Base-by-base conservation (phyloP, 1,140 invertebrate species). In the Laodelphax striatellus region DNA sequence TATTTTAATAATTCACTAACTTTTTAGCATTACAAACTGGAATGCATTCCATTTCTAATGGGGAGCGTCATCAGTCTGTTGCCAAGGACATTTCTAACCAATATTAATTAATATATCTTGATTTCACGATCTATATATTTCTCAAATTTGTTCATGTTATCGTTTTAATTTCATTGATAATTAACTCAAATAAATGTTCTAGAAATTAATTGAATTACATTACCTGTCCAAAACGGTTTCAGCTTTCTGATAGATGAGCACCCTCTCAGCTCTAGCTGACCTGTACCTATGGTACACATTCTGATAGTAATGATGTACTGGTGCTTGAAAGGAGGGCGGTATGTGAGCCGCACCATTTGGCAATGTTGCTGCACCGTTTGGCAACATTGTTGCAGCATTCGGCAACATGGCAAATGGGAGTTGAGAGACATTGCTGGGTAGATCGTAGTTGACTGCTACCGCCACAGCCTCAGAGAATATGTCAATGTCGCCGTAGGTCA, bases 401-500 rank as follows among this genome's bases (percentile, higher is more conserved):
- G 34, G 34, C 34, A 38, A 38, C 34, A 11, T 38, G 34, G 34
- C 34, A 54, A 55, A 56, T 21, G 46, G 60, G 8, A 61, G 38
- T 6, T 58, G 31, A 13, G 56, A 53, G 5, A 53, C 28, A 22
- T 63, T 63, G 57, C 42, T 59, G 0, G 65, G 63, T 5, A 64
- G 59, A 38, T 65, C 65, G 56, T 66, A 65, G 41, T 59, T 61
- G 8, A 58, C 60, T 0, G 65, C 62, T 4, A 61, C 58, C 2
- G 64, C 65, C 0, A 63, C 64, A 10, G 57, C 61, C 31, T 65
- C 65, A 0, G 65, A 55, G 52, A 62, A 64, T 2, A 64, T 59
- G 38, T 66, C 63, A n/a, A 50, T 53, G 55, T 65, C 62, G 3
- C 71, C 66, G 8, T 76, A 75, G 44, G 77, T 76, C 1, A 78